Base-by-base conservation (phyloP, 2,113 vertebrate species). In the Oncorhynchus gorbuscha region DNA sequence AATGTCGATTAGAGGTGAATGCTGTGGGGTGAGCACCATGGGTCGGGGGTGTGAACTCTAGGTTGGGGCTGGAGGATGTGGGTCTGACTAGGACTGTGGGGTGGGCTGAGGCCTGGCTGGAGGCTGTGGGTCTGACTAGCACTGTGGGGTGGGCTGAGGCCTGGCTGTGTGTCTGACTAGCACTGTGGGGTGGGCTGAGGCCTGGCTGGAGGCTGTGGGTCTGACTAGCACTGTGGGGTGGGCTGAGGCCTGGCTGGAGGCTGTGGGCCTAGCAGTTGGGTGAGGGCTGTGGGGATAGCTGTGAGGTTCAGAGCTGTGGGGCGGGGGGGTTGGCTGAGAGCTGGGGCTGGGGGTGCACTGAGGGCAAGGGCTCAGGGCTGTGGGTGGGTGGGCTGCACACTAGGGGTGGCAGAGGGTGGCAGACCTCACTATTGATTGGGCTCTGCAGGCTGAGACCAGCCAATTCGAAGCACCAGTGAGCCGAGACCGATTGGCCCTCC, bases 381-480 rank as follows among this genome's bases (percentile, higher is more conserved):
- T 20, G 59, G 59, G 20, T 61, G n/a, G 59, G 51, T 58, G 55
- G 55, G 55, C 55, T 58, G 55, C 6, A 20, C 4, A 20, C 55
- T 20, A 4, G 55, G 16, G 55, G 55, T 2, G 6, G 35, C 6
- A 1, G 35, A 14, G 73, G 65, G 62, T 30, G 66, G 66, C 18
- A 3, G 75, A 72, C 72, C 75, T 64, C 73, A 70, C 89, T 91
- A 93, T 93, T 92, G 92, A 92, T 92, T 92, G 90, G 81, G 89
- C 87, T 91, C 90, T 84, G 84, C 87, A 90, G 87, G 85, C 90
- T 91, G 90, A 90, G 91, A 93, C 92, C 85, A 81, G 87, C 89
- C 90, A 93, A 93, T 93, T 89, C 91, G 90, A 84, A 88, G 91
- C 93, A 93, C 84, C 92, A 90, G 78, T 93, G 91, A 93, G 89